Conservation (phyloP, 2,888 invertebrate genomes). For the Sarcophaga caerulescens region DNA sequence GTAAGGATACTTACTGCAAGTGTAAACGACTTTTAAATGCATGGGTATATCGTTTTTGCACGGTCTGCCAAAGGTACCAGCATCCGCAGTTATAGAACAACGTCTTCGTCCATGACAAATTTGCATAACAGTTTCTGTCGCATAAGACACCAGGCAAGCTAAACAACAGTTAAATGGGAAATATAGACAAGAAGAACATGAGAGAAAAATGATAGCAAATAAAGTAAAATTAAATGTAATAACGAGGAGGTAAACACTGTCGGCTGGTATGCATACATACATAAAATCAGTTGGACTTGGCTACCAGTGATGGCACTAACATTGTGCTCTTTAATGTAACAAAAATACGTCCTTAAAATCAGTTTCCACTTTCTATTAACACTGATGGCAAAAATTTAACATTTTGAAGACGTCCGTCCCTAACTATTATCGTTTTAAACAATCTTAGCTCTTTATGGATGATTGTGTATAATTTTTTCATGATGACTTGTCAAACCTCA, state of each 20-base stretch:
- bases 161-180: conserved; percentile 42
- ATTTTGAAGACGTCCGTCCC: too few species aligned
- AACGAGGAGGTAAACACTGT: background rate
- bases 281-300: too few species aligned
- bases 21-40: conserved; percentile 93
- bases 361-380: too few species aligned
- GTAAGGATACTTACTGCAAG: conserved; percentile 87
- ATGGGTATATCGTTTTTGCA: conserved; percentile 90
- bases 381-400: too few species aligned
- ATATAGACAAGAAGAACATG: conserved; percentile 17
- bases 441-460: too few species aligned
- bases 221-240: background rate
- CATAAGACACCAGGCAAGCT: conserved; percentile 94
- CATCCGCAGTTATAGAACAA: conserved; percentile 90
- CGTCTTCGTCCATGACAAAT: conserved; percentile 91
- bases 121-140: conserved; percentile 95
- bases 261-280: too few species aligned
- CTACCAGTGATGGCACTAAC: too few species aligned
- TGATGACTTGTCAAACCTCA: too few species aligned
- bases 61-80: conserved; percentile 91
- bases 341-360: too few species aligned
- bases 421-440: too few species aligned
- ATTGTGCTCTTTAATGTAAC: too few species aligned
- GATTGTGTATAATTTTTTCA: too few species aligned
- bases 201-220: conserved; percentile 21